Conservation (phyloP, 2,797 vertebrate genomes). For the Notamacropus eugenii region DNA sequence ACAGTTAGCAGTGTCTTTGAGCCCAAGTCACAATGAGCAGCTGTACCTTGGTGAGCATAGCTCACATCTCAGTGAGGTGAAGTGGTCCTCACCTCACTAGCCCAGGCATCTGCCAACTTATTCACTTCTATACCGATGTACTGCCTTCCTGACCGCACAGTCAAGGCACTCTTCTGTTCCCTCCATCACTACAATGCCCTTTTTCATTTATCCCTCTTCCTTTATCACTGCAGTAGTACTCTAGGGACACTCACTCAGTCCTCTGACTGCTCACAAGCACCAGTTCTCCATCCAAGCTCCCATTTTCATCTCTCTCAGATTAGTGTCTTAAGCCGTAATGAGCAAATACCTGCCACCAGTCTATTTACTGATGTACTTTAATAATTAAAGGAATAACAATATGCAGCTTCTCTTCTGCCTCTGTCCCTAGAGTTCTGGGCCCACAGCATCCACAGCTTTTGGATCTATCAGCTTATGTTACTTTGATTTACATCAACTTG, state of each 20-base stretch:
- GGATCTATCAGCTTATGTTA: constrained; percentile 29
- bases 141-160: not conserved
- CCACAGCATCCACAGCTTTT: not conserved
- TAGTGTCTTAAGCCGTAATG: not conserved
- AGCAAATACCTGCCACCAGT: not conserved
- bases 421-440: not conserved
- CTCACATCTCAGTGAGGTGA: too few species aligned
- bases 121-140: not conserved
- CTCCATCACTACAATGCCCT: not conserved
- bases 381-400: not conserved
- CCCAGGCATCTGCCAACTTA: not conserved
- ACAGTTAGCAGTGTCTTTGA: not conserved
- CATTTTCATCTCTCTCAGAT: not conserved
- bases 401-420: not conserved
- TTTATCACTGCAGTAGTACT: not conserved
- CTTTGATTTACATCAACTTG: constrained; percentile 44
- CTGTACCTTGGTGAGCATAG: not conserved
- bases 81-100: not conserved
- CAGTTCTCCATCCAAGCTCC: not conserved
- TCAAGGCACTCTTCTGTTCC: not conserved
- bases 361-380: not conserved
- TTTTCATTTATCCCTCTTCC: not conserved
- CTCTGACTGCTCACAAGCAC: not conserved
- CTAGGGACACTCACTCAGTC: not conserved
- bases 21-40: not conserved